phyloP scores from a whole-genome alignment of 2,888 invertebrate genomes.

The Cloeon dipterum region DNA sequence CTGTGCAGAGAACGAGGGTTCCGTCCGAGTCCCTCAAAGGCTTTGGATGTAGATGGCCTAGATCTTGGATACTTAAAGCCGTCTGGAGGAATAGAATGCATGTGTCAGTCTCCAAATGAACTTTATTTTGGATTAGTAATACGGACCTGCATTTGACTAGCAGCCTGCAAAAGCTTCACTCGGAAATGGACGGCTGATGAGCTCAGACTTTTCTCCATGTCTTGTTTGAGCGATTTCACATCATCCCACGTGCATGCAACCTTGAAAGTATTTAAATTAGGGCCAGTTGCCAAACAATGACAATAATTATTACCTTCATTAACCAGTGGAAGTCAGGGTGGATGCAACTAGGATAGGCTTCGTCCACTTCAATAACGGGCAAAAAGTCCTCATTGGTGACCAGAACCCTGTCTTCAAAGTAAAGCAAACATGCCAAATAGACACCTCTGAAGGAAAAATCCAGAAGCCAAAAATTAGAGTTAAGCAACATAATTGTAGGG shows the following conservation, averaged over 20 bases:
- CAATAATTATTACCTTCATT: constrained; percentile 46
- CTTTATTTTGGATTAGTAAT: too few species aligned
- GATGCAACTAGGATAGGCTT: constrained; percentile 77
- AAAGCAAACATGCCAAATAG: constrained; percentile 77
- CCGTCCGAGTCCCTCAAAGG: constrained; percentile 71
- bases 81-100: constrained; percentile 28
- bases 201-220: constrained; percentile 83
- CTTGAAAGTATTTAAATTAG: constrained; percentile 18
- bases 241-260: constrained; percentile 95
- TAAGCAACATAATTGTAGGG: too few species aligned
- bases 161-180: constrained; percentile 75
- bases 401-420: constrained; percentile 86
- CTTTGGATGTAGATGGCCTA: constrained; percentile 85
- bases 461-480: too few species aligned
- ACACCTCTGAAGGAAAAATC: constrained; percentile 47
- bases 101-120: background rate
- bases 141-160: constrained; percentile 57
- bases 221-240: constrained; percentile 69
- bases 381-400: constrained; percentile 94
- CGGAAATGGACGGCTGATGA: constrained; percentile 75
- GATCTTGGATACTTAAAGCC: constrained; percentile 72
- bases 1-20: constrained; percentile 71
- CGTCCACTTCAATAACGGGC: constrained; percentile 92
- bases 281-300: background rate
- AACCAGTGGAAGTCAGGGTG: constrained; percentile 93